Percentiles rank a stretch among this genome's conserved stretches.
phyloP scores from a whole-genome alignment of 1,140 invertebrate species.

The Brachionus asplanchnoidis region DNA sequence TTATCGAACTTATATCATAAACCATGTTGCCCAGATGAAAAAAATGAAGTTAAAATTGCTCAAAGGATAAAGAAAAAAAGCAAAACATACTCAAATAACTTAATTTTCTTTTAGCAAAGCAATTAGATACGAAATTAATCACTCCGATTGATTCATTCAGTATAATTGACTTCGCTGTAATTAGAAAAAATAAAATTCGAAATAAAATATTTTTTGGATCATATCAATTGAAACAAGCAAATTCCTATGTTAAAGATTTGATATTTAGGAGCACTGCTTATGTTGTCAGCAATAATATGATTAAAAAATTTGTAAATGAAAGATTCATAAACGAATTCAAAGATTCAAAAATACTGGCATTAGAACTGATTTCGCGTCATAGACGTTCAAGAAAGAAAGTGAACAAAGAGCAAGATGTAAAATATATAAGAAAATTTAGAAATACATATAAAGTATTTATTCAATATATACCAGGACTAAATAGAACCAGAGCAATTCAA shows the following conservation, averaged over 20 bases:
- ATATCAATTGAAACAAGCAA: conserved; percentile 13
- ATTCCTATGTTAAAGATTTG: not conserved
- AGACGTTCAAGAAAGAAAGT: not conserved
- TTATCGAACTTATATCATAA: not conserved
- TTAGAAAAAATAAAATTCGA: not conserved
- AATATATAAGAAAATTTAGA: not conserved
- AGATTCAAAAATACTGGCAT: not conserved
- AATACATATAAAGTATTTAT: conserved; percentile 7
- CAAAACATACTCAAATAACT: not conserved
- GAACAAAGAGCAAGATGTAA: not conserved
- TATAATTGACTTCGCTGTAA: not conserved
- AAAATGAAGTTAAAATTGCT: not conserved
- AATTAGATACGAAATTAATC: not conserved
- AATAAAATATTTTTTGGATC: conserved; percentile 1
- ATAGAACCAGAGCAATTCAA: not conserved
- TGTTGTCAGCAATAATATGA: not conserved
- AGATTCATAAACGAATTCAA: not conserved
- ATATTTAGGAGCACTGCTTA: not conserved
- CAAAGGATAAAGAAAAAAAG: not conserved
- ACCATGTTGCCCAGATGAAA: not conserved
- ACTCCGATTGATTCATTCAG: not conserved
- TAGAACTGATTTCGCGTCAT: conserved; percentile 1
- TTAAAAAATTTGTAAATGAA: not conserved
- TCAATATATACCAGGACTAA: not conserved
- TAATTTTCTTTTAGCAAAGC: not conserved